Percentiles rank a stretch among this genome's conserved stretches.
phyloP scores from a whole-genome alignment of 2,888 invertebrate genomes.

The Selenia dentaria region DNA sequence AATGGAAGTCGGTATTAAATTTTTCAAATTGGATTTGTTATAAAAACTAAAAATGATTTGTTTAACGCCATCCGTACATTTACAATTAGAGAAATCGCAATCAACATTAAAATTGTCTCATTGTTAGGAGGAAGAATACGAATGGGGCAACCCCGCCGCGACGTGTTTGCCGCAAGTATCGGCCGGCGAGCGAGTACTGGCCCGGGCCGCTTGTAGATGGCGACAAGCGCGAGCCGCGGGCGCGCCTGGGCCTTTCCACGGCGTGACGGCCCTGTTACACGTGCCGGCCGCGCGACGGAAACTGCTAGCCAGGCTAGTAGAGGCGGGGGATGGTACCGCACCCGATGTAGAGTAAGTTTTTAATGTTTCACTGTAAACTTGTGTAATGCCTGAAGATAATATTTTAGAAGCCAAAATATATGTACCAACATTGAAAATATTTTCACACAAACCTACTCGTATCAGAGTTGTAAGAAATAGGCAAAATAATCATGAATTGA shows the following conservation, averaged over 20 bases:
- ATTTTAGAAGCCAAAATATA: too few relatives aligned
- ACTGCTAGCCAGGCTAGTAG: constrained; percentile 88
- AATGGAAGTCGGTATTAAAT: too few relatives aligned
- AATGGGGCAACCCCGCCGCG: constrained; percentile 92
- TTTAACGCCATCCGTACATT: too few relatives aligned
- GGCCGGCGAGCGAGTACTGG: constrained; percentile 75
- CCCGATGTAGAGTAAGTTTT: constrained; percentile 84
- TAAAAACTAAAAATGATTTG: too few relatives aligned
- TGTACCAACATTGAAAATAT: too few relatives aligned
- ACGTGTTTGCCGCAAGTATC: constrained; percentile 76
- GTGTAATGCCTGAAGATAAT: too few relatives aligned
- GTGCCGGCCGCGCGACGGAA: constrained; percentile 85
- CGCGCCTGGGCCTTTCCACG: constrained; percentile 77
- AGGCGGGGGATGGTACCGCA: constrained; percentile 91
- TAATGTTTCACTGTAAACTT: too few relatives aligned
- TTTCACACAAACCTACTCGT: too few relatives aligned
- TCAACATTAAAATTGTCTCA: not conserved
- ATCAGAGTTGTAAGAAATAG: too few relatives aligned
- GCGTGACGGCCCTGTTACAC: constrained; percentile 82
- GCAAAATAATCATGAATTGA: too few relatives aligned
- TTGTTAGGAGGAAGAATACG: constrained; percentile 90
- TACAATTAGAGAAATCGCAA: too few relatives aligned
- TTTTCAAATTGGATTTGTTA: too few relatives aligned
- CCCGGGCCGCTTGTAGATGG: constrained; percentile 88
- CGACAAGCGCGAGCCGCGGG: constrained; percentile 81